A percentile compares a stretch with the other conserved stretches of the same genome.
phyloP scores from a whole-genome alignment of 2,888 invertebrate genomes.

The Tipula helvola region DNA sequence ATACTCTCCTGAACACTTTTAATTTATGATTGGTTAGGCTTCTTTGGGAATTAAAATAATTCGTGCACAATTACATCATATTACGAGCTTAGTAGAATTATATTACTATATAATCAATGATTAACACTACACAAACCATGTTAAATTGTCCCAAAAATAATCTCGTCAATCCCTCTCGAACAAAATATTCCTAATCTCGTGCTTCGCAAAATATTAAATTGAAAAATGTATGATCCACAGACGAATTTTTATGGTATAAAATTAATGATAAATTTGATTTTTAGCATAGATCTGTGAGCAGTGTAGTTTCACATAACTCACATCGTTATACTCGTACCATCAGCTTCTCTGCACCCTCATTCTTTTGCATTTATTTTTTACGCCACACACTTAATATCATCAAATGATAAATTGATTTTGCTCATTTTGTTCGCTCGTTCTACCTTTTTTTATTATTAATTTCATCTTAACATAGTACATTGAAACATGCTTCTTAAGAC shows the following conservation, averaged over 20 bases:
- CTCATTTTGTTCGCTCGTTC: not conserved
- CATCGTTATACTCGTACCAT: not conserved
- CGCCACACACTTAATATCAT: not conserved
- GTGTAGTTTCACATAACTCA: not conserved
- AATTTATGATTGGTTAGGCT: too few species aligned
- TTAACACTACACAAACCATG: too few species aligned
- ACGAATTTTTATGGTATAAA: not conserved
- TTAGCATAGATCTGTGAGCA: not conserved
- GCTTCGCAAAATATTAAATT: too few species aligned
- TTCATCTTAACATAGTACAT: not conserved
- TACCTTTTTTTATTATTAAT: not conserved
- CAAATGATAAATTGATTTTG: not conserved
- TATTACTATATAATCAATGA: too few species aligned
- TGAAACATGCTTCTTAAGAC: not conserved
- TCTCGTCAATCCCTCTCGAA: too few species aligned
- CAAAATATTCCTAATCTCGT: too few species aligned
- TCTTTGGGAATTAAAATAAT: too few species aligned
- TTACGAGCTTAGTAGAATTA: too few species aligned
- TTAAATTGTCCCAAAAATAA: too few species aligned
- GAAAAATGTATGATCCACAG: not conserved
- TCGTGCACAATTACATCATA: too few species aligned
- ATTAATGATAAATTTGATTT: not conserved
- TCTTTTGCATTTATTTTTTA: not conserved
- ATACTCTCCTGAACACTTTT: too few species aligned
- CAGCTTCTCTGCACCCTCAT: too few species aligned